phyloP scores from a whole-genome alignment of 1,140 invertebrate species.

The Heliconius nattereri region DNA sequence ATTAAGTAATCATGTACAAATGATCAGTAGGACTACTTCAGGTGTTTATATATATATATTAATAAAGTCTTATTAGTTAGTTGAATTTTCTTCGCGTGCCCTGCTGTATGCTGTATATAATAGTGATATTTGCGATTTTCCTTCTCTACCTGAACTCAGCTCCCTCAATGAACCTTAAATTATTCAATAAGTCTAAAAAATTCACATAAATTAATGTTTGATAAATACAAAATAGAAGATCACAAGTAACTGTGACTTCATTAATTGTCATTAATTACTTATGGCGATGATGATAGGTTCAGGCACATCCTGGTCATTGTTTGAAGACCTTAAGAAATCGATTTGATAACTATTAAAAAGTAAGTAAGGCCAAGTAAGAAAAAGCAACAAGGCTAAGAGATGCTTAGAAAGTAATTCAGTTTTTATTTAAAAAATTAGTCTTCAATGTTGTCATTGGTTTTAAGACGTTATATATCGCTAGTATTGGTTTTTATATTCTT shows the following conservation, averaged over 20 bases:
- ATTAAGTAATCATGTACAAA: neutral
- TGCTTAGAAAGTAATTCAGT: constrained; percentile 1
- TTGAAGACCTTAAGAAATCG: constrained; percentile 18
- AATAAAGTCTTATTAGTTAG: no score
- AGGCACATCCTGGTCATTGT: constrained; percentile 35
- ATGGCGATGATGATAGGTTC: neutral
- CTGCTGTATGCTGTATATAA: no score
- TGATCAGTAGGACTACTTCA: neutral
- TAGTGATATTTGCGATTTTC: neutral
- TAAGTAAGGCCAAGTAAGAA: neutral
- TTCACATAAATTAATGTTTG: neutral
- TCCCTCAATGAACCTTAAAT: neutral
- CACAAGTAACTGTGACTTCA: neutral
- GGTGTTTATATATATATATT: neutral
- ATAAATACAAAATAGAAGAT: neutral
- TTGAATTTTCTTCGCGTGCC: no score
- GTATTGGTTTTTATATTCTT: no score
- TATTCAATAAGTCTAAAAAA: neutral
- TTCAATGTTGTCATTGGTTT: neutral
- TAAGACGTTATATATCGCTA: no score
- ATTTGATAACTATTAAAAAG: constrained; percentile 19
- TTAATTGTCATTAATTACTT: neutral
- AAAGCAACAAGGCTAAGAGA: neutral
- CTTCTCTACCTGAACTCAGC: neutral
- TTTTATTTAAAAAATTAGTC: neutral